Percentiles rank a stretch among this genome's conserved stretches.
Conservation (phyloP, 2,113 vertebrate genomes). For the Montifringilla adamsi region DNA sequence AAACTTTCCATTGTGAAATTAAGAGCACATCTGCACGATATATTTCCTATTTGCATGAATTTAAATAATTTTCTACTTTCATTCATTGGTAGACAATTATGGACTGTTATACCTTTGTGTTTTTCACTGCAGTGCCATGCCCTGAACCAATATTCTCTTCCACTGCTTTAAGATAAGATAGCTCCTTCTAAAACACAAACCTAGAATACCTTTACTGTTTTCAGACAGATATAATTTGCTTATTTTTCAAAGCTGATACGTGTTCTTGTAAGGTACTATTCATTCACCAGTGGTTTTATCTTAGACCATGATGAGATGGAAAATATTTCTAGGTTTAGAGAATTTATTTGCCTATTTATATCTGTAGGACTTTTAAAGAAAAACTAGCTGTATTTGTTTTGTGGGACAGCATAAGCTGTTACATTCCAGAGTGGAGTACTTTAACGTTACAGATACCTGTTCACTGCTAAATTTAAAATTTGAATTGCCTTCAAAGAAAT, state of each 20-base stretch:
- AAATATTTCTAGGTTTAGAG: not conserved
- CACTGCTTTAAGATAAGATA: not conserved
- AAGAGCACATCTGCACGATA: not conserved
- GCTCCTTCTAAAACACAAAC: not conserved
- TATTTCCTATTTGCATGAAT: not conserved
- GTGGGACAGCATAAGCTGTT: not conserved
- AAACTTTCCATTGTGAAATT: not conserved
- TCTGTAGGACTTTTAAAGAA: not conserved
- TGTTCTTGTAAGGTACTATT: not conserved
- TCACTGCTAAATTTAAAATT: not conserved
- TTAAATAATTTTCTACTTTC: not conserved
- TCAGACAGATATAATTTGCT: not conserved
- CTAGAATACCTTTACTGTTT: not conserved
- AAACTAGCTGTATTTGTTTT: not conserved
- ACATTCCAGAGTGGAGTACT: not conserved
- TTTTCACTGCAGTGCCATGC: not conserved
- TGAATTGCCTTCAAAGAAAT: not conserved
- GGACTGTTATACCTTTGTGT: not conserved
- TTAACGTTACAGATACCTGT: not conserved
- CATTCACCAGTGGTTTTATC: not conserved
- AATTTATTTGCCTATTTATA: not conserved
- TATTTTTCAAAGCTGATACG: not conserved
- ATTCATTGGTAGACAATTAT: not conserved
- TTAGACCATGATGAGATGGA: not conserved
- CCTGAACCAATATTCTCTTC: fast-evolving